These are phyloP conservation scores for Trogon surrucura DNA, from an alignment of 2,113 vertebrate genomes.

Conservation along the genomic window DNA sequence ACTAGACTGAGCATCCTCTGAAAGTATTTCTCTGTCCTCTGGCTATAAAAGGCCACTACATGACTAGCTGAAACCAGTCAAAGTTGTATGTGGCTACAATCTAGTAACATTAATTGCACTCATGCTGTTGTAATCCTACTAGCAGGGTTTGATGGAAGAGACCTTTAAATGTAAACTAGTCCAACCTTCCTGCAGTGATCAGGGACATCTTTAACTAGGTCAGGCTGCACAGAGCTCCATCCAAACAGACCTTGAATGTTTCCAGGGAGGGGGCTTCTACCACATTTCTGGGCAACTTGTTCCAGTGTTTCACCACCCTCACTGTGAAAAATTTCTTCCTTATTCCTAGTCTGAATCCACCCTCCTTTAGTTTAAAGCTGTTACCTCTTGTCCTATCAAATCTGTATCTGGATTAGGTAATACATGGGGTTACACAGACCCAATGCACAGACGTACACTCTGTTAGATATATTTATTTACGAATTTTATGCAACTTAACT, in stretches of 20 bases:
- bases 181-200: not conserved
- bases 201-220: not conserved
- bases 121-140: accelerated
- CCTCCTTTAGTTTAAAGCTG: not conserved
- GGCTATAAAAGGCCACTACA: not conserved
- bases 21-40: not conserved
- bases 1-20: not conserved
- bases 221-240: not conserved
- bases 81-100: not conserved
- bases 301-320: not conserved
- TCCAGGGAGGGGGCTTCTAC: not conserved
- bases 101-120: not conserved
- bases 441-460: not conserved
- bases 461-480: not conserved
- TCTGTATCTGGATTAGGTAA: not conserved
- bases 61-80: not conserved
- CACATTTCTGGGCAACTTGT: not conserved
- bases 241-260: not conserved
- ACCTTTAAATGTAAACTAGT: not conserved
- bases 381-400: not conserved
- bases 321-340: not conserved
- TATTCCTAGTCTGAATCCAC: not conserved
- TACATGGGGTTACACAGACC: not conserved
- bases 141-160: not conserved
- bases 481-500: not conserved